phyloP scores from a whole-genome alignment of 2,113 vertebrate genomes.

The Excalfactoria chinensis region DNA sequence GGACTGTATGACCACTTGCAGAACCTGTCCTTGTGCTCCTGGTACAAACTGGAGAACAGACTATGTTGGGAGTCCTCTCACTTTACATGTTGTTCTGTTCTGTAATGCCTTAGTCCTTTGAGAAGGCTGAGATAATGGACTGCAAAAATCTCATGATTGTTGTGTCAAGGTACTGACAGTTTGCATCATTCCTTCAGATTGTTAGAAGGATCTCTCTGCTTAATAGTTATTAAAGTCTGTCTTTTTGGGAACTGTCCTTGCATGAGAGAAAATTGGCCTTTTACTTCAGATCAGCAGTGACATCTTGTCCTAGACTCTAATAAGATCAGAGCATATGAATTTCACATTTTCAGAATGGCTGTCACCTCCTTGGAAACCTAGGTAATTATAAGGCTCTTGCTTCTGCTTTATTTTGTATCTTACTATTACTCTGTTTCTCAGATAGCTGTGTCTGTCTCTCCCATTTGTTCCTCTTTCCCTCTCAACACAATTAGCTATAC shows the following conservation, averaged over 20 bases:
- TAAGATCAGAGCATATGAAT: constrained; percentile 36
- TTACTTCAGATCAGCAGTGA: constrained; percentile 50
- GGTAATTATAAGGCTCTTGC: constrained; percentile 19
- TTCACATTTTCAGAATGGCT: constrained; percentile 31
- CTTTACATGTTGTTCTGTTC: background rate
- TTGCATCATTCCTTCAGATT: background rate
- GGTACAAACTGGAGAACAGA: background rate
- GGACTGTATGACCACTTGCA: background rate
- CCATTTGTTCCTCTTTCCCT: constrained; percentile 13
- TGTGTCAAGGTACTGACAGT: background rate
- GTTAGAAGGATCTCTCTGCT: background rate
- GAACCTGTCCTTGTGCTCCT: background rate
- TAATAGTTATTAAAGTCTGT: constrained; percentile 1
- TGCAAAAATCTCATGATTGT: background rate
- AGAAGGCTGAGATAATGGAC: background rate
- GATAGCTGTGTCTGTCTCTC: background rate
- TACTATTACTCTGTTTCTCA: constrained; percentile 17
- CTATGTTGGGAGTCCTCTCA: background rate
- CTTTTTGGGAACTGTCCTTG: constrained; percentile 1
- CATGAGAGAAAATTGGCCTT: constrained; percentile 35
- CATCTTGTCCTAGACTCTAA: constrained; percentile 41
- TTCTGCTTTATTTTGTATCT: constrained; percentile 38
- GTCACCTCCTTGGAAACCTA: constrained; percentile 40
- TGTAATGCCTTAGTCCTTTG: background rate
- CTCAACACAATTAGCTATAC: constrained; percentile 30